These are phyloP conservation scores for Semnopithecus entellus DNA, from an alignment of 2,113 vertebrate species.

Conservation along the genomic window DNA sequence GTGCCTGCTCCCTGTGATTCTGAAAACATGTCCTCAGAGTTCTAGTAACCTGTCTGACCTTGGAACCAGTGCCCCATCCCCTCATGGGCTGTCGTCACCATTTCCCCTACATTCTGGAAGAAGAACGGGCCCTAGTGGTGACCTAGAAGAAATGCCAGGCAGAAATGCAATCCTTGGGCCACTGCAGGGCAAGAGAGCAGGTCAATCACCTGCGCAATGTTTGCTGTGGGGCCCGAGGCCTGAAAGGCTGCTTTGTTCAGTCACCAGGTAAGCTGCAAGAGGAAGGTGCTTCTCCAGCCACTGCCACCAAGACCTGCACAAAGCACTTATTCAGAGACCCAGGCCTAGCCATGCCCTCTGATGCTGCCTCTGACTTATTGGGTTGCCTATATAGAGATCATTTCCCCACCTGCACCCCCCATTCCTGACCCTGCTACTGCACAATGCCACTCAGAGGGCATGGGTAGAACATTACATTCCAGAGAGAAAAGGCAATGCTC, in stretches of 20 bases:
- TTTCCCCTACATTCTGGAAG: neutral
- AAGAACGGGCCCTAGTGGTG: neutral
- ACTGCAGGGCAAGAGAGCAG: constrained; percentile 22
- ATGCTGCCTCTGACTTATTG: constrained; percentile 48
- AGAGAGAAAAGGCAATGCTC: constrained; percentile 65
- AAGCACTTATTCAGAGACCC: constrained; percentile 53
- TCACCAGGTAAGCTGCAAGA: constrained; percentile 65
- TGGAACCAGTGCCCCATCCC: neutral
- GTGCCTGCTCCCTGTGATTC: neutral
- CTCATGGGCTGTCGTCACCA: neutral
- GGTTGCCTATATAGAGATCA: constrained; percentile 56
- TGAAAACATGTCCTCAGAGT: neutral
- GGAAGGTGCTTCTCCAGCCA: constrained; percentile 53
- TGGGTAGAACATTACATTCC: constrained; percentile 71
- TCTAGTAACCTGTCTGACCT: neutral
- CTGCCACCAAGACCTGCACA: constrained; percentile 47
- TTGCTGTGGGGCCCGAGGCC: neutral
- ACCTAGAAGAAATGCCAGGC: constrained; percentile 1
- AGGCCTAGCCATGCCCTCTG: neutral
- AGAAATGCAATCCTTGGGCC: constrained; percentile 16
- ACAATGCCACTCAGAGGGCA: constrained; percentile 59
- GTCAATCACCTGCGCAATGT: neutral
- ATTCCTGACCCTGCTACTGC: constrained; percentile 53
- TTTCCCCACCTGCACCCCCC: constrained; percentile 33
- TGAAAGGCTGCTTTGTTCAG: constrained; percentile 74